Conservation (phyloP, 2,113 vertebrate genomes). For the Ifrita kowaldi region DNA sequence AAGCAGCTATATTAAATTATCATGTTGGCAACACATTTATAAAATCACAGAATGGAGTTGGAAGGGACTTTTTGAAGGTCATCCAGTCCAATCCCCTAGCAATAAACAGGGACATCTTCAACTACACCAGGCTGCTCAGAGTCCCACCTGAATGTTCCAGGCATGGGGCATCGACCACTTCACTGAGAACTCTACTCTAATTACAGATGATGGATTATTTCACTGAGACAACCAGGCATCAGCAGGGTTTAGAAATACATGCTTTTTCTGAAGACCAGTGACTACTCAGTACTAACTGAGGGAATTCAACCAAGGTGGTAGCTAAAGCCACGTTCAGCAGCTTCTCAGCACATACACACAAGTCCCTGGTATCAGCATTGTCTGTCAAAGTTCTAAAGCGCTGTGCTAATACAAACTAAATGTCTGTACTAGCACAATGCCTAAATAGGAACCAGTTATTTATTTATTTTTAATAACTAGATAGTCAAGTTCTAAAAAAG, state of each 20-base stretch:
- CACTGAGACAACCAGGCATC: neutral
- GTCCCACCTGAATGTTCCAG: neutral
- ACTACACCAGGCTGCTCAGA: neutral
- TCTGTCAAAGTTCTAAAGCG: neutral
- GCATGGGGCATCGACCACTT: neutral
- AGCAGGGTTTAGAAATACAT: neutral
- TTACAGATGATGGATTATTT: neutral
- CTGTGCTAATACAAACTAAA: neutral
- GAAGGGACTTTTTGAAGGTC: neutral
- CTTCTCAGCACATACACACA: neutral
- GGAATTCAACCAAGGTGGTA: neutral
- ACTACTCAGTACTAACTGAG: neutral
- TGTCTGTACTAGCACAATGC: neutral
- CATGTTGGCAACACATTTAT: neutral
- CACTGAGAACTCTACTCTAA: neutral
- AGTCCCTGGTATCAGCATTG: neutral
- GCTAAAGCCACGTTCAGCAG: neutral
- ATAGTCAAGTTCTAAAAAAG: neutral
- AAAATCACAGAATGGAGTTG: neutral
- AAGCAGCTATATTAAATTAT: neutral
- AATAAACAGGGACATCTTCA: neutral
- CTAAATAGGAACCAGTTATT: neutral
- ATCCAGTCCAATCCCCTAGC: neutral
- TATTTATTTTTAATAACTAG: neutral
- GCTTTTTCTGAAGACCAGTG: neutral